Evolutionary conservation across 1,140 invertebrate species (phyloP).

Genomic region (Cecropterus lyciades): DNA sequence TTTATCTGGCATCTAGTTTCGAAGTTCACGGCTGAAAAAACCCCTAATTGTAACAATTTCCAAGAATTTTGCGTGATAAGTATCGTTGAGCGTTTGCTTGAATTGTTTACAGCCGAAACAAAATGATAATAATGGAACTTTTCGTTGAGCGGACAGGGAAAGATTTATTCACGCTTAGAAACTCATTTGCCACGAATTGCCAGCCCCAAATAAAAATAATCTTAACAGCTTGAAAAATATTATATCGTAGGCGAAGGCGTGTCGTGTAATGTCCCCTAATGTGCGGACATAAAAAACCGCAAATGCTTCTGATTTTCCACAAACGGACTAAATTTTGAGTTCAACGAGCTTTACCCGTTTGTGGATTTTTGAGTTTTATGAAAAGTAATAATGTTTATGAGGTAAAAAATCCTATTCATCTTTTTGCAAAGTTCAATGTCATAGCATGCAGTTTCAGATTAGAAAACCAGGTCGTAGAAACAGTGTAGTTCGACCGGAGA

Average conservation of each 20-base stretch:
- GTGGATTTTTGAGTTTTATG: no score
- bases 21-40: constrained; percentile 18
- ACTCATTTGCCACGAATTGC: constrained; percentile 58
- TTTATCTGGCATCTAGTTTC: constrained; percentile 4
- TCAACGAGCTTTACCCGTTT: constrained; percentile 30
- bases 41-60: constrained; percentile 22
- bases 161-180: constrained; percentile 72
- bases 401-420: no score
- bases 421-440: no score
- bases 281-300: constrained; percentile 55
- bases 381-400: no score
- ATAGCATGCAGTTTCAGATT: no score
- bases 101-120: constrained; percentile 40
- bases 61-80: constrained; percentile 26
- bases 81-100: constrained; percentile 17
- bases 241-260: constrained; percentile 55
- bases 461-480: no score
- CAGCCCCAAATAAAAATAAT: constrained; percentile 61
- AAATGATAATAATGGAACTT: constrained; percentile 54
- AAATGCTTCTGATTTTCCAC: constrained; percentile 49
- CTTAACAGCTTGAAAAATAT: constrained; percentile 68
- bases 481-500: no score
- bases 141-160: constrained; percentile 44
- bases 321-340: constrained; percentile 60
- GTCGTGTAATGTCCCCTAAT: constrained; percentile 62